Base-by-base conservation (phyloP, 1,140 invertebrate species). In the Eufriesea mexicana region DNA sequence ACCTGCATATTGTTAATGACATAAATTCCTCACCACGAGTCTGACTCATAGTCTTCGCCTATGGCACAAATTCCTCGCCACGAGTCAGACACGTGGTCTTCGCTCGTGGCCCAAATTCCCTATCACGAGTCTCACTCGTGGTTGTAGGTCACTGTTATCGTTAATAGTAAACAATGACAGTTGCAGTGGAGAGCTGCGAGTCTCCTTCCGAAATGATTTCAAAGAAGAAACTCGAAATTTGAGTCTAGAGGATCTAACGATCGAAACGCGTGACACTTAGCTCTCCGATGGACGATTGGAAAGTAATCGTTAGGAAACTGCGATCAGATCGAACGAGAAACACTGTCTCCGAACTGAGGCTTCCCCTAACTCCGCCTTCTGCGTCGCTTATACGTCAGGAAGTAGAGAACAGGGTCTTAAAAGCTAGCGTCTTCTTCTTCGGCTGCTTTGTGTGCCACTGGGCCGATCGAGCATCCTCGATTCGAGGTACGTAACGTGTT, bases 391-490 rank as follows among this genome's bases (percentile, higher is more conserved):
- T 35, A 45, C 61, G 79, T 78, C 86, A 80, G 89, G 92, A 94
- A 93, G 93, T 94, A 83, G 93, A 93, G 88, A 94, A 94, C 74
- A 92, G 89, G 93, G 93, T 90, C 91, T n/a, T 91, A 93, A 94
- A 94, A 94, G 93, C 90, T 86, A 78, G 62, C 71, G 66, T 89
- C 79, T 91, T 91, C 84, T 93, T 89, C 88, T 88, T 88, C 75
- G 82, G 57, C 66, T 59, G 54, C 68, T 94, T 94, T 94, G 92
- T 94, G 86, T 93, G 93, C 93, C 93, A 94, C 92, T 93, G 91
- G 92, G 93, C 91, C 93, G 90, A 92, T 92, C 88, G 90, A 90
- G 86, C 89, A 92, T 90, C 86, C 89, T 91, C 90, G 88, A 90
- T 90, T 89, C 51, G 23, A 62, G 57, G 51, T 80, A 70, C 80